These are phyloP conservation scores for Sebastes trivittatus DNA, from an alignment of 2,797 vertebrate species.

Conservation along the genomic window DNA sequence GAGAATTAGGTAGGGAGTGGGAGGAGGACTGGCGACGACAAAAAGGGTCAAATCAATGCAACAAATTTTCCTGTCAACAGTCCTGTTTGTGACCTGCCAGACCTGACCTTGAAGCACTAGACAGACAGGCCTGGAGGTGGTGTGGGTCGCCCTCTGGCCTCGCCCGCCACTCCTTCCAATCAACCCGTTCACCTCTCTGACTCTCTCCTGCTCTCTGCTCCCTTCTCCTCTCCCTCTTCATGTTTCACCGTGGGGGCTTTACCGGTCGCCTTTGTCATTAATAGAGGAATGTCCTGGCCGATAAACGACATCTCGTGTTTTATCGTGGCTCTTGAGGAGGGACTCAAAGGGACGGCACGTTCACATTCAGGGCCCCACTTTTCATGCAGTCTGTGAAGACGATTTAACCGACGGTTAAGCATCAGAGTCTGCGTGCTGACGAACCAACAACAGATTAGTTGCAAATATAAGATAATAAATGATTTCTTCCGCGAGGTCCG, in stretches of 20 bases:
- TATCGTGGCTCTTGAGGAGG: slow-evolving; percentile 30
- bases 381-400: slow-evolving; percentile 18
- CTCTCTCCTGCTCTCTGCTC: slow-evolving; percentile 22
- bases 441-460: background rate
- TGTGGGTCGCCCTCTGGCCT: slow-evolving; percentile 42
- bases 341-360: slow-evolving; percentile 37
- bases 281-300: slow-evolving; percentile 65
- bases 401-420: slow-evolving; percentile 2
- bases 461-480: background rate
- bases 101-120: slow-evolving; percentile 41
- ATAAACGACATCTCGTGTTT: slow-evolving; percentile 49
- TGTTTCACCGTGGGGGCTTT: slow-evolving; percentile 57
- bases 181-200: slow-evolving; percentile 58
- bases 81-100: slow-evolving; percentile 13
- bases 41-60: slow-evolving; percentile 49
- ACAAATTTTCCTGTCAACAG: slow-evolving; percentile 44
- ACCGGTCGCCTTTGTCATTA: slow-evolving; percentile 71
- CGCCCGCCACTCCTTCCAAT: slow-evolving; percentile 41
- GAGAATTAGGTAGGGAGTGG: slow-evolving; percentile 36
- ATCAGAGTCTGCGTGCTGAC: background rate
- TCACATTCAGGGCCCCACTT: background rate
- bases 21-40: background rate
- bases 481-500: slow-evolving; percentile 7
- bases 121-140: slow-evolving; percentile 11
- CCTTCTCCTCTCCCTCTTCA: slow-evolving; percentile 51